Evolutionary conservation across 2,888 invertebrate genomes (phyloP), one percentile per base, ranked within the genome.

Genomic region (Cryptosula pallasiana): DNA sequence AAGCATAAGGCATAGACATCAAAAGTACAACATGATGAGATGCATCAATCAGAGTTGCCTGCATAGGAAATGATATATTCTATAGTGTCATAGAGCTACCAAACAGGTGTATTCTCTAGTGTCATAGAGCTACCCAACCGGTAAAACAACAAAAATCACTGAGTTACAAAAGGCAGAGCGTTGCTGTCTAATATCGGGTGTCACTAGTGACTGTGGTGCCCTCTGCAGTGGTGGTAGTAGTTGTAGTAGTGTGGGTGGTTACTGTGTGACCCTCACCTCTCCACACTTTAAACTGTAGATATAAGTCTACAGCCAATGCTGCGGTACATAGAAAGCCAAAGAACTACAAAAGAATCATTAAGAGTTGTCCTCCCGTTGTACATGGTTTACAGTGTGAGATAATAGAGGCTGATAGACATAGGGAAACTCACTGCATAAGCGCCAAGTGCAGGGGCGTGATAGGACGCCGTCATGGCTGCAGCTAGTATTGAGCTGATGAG

Each of bases 281-380:
- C 80, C 79, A 83, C 35, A 73, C 76, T 5, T 80, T 78, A 78
- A 79, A 82, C 77, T 79, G 77, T 75, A 82, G 78, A 78, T 81
- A 81, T 3, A 80, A 78, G 75, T 83, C 83, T 3, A 80, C 76
- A 45, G 76, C 77, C 55, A 79, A 79, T 34, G 79, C 78, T 0
- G 77, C 77, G n/a, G 80, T 76, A 0, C 80, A 79, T 5, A 78
- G 77, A 73, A 82, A 81, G 2, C 79, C 78, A 76, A 83, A 83
- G 73, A 83, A 77, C 83, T 83, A 78, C 20, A 76, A 76, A 27
- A n/a, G n/a, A 57, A n/a, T 13, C 45, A n/a, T n/a, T n/a, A n/a
- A n/a, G n/a, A n/a, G n/a, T n/a, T n/a, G n/a, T n/a, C n/a, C n/a
- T n/a, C n/a, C n/a, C n/a, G n/a, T n/a, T n/a, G n/a, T n/a, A 45